These are phyloP conservation scores for Nemapogon koenigi DNA, from an alignment of 2,888 invertebrate genomes.

Conservation along the genomic window DNA sequence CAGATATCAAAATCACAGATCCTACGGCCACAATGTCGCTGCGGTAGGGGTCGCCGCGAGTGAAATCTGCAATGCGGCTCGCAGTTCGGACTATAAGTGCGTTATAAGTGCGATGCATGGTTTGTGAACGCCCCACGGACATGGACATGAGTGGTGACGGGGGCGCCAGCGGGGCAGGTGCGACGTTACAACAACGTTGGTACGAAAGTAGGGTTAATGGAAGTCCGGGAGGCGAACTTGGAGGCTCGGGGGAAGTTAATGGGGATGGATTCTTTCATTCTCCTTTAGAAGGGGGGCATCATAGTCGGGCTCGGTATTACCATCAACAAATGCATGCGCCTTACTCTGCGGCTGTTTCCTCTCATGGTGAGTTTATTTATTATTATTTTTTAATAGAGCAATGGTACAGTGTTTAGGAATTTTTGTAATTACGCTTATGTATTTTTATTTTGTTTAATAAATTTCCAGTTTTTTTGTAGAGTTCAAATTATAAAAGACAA, in stretches of 20 bases:
- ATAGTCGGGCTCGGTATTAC: constrained; percentile 62
- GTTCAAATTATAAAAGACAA: too few relatives aligned
- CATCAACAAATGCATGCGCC: constrained; percentile 65
- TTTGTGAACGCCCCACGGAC: constrained; percentile 54
- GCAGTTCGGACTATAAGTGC: constrained; percentile 52
- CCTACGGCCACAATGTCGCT: constrained; percentile 31
- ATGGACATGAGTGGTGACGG: constrained; percentile 59
- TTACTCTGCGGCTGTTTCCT: constrained; percentile 59
- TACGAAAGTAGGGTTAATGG: constrained; percentile 63
- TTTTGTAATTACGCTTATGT: too few relatives aligned
- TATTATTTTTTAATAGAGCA: too few relatives aligned
- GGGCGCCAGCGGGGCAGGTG: constrained; percentile 48
- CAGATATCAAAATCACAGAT: constrained; percentile 25
- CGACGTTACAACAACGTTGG: constrained; percentile 61
- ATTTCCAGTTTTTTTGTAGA: too few relatives aligned
- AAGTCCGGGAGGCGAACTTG: constrained; percentile 47
- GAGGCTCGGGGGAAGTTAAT: constrained; percentile 49
- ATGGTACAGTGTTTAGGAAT: too few relatives aligned
- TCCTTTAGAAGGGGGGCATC: constrained; percentile 60
- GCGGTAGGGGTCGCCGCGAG: constrained; percentile 18
- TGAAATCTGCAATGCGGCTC: constrained; percentile 42
- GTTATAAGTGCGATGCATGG: constrained; percentile 62
- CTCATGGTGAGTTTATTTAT: constrained; percentile 49
- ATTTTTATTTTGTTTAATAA: too few relatives aligned
- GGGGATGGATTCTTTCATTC: constrained; percentile 64